These are phyloP conservation scores for Eulimnadia texana DNA, from an alignment of 1,140 invertebrate species.

Conservation along the genomic window DNA sequence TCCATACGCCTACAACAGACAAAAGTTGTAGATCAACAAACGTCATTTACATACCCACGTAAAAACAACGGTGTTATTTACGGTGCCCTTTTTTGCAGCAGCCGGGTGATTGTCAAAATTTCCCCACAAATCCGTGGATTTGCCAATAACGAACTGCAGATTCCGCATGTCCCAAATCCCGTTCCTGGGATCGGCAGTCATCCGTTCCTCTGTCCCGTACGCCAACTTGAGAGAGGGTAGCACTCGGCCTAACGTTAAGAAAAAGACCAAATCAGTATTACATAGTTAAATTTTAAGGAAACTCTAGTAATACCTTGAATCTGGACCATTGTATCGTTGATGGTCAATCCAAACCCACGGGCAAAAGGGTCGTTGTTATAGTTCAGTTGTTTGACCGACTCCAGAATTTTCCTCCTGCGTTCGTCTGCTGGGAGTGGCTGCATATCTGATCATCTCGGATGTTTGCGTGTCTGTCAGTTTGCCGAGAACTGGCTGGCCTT, in stretches of 20 bases:
- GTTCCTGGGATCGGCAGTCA: constrained; percentile 30
- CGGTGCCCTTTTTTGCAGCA: too few relatives aligned
- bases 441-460: constrained; percentile 41
- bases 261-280: neutral
- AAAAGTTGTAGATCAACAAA: too few relatives aligned
- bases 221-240: constrained; percentile 6
- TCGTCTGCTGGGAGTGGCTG: constrained; percentile 42
- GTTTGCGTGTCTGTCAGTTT: constrained; percentile 43
- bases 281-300: neutral
- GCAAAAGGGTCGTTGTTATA: constrained; percentile 1
- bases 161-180: constrained; percentile 46
- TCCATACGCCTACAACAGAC: too few relatives aligned
- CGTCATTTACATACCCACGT: too few relatives aligned
- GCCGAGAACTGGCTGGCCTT: constrained; percentile 40
- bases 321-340: constrained; percentile 1
- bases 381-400: constrained; percentile 18
- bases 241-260: constrained; percentile 1
- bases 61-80: too few relatives aligned
- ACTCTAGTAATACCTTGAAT: neutral
- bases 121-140: constrained; percentile 24
- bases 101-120: constrained; percentile 18
- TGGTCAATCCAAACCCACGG: constrained; percentile 8
- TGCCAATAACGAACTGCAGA: constrained; percentile 39
- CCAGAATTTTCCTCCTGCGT: constrained; percentile 45
- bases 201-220: neutral